Conservation (phyloP, 2,888 invertebrate genomes). For the Napeogenes sylphis region DNA sequence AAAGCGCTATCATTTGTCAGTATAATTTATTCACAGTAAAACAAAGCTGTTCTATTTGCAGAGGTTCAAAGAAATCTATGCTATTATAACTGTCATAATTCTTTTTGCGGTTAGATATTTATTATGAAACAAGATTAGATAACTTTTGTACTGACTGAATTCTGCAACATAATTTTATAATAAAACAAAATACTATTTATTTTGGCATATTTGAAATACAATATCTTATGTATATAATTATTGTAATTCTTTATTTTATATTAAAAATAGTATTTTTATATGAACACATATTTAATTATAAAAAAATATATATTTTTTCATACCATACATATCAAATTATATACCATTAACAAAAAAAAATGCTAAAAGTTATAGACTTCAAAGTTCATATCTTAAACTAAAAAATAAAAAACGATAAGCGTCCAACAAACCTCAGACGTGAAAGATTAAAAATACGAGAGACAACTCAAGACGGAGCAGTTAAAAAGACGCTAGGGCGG, state of each 20-base stretch:
- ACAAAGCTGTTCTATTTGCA: constrained; percentile 22
- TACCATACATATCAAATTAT: too few relatives aligned
- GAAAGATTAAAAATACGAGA: constrained; percentile 38
- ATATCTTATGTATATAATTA: too few relatives aligned
- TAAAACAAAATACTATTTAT: too few relatives aligned
- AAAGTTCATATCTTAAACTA: neutral
- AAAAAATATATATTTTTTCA: too few relatives aligned
- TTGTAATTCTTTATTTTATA: too few relatives aligned
- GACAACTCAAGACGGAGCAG: constrained; percentile 49
- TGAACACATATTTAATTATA: too few relatives aligned
- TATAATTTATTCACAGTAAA: constrained; percentile 23
- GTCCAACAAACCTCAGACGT: constrained; percentile 4
- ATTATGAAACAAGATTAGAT: neutral
- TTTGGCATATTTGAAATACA: too few relatives aligned
- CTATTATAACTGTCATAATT: constrained; percentile 18
- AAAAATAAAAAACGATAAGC: neutral
- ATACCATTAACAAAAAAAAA: too few relatives aligned
- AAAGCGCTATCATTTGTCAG: constrained; percentile 19
- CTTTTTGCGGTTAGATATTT: constrained; percentile 8
- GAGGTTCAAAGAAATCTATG: constrained; percentile 22
- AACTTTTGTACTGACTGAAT: neutral
- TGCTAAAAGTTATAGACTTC: neutral
- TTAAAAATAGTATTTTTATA: too few relatives aligned
- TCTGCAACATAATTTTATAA: neutral
- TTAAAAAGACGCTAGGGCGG: constrained; percentile 57